Evolutionary conservation across 92 coral and sea anemone species (phyloP).

Genomic region (Pocillopora meandrina): DNA sequence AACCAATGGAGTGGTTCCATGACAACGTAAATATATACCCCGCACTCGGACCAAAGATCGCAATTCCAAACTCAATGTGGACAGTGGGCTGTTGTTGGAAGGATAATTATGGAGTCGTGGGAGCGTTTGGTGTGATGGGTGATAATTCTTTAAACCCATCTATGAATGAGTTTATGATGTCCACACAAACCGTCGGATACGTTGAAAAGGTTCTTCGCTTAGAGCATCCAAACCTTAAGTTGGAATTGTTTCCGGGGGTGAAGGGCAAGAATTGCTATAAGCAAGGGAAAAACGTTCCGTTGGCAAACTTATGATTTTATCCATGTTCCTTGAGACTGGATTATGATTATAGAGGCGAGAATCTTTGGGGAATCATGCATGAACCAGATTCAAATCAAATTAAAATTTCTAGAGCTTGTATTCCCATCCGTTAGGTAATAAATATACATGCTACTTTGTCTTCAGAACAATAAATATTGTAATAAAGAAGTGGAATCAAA

Average conservation of each 20-base stretch:
- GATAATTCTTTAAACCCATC: background rate
- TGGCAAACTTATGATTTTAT: too few relatives aligned
- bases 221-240: background rate
- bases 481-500: too few relatives aligned
- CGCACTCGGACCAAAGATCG: background rate
- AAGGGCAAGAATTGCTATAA: background rate
- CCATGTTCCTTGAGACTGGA: too few relatives aligned
- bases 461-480: too few relatives aligned
- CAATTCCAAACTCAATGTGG: constrained; percentile 46
- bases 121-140: constrained; percentile 31
- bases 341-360: too few relatives aligned
- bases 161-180: background rate
- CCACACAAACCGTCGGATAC: background rate
- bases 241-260: background rate
- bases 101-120: background rate
- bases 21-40: background rate
- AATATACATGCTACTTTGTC: too few relatives aligned
- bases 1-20: background rate
- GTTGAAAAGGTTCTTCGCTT: background rate
- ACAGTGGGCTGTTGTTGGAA: constrained; percentile 30
- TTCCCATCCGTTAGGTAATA: too few relatives aligned
- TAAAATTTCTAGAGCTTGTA: too few relatives aligned
- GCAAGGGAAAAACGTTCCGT: background rate
- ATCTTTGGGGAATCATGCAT: too few relatives aligned
- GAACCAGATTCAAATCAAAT: too few relatives aligned